phyloP scores from a whole-genome alignment of 2,888 invertebrate species.

The Adineta ricciae region DNA sequence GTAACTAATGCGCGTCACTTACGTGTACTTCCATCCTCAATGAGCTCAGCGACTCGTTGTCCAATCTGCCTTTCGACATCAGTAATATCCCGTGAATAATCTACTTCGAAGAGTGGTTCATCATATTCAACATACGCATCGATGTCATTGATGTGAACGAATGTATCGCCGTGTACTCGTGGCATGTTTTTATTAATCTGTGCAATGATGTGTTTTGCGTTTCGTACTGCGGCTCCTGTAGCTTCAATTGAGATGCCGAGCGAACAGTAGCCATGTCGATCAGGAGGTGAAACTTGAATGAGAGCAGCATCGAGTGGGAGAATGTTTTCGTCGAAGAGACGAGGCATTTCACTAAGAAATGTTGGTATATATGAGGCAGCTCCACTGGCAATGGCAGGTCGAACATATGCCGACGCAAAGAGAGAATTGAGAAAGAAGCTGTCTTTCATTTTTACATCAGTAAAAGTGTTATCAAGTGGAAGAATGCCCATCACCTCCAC shows the following conservation, averaged over 20 bases:
- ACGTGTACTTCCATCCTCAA: constrained; percentile 75
- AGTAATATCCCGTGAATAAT: constrained; percentile 53
- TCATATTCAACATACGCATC: constrained; percentile 54
- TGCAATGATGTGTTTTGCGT: constrained; percentile 59
- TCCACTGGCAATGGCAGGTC: constrained; percentile 74
- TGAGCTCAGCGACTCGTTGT: constrained; percentile 72
- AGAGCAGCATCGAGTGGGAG: constrained; percentile 67
- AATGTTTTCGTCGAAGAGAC: constrained; percentile 72
- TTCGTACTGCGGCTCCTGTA: constrained; percentile 69
- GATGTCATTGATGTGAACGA: constrained; percentile 18
- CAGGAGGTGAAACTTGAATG: constrained; percentile 47
- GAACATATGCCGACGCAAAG: constrained; percentile 84
- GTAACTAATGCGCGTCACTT: neutral
- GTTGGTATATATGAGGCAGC: constrained; percentile 78
- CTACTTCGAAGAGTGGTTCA: constrained; percentile 61
- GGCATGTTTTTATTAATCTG: constrained; percentile 26
- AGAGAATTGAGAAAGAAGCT: constrained; percentile 70
- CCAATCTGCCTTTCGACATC: constrained; percentile 69
- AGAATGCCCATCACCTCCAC: neutral
- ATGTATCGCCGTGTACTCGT: constrained; percentile 18
- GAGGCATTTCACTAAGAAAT: constrained; percentile 83
- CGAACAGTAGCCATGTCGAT: constrained; percentile 79
- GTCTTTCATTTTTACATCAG: constrained; percentile 47
- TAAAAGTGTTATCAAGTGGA: neutral
- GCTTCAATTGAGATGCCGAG: constrained; percentile 86